phyloP scores from a whole-genome alignment of 2,797 vertebrate genomes.

The Todus mexicanus region DNA sequence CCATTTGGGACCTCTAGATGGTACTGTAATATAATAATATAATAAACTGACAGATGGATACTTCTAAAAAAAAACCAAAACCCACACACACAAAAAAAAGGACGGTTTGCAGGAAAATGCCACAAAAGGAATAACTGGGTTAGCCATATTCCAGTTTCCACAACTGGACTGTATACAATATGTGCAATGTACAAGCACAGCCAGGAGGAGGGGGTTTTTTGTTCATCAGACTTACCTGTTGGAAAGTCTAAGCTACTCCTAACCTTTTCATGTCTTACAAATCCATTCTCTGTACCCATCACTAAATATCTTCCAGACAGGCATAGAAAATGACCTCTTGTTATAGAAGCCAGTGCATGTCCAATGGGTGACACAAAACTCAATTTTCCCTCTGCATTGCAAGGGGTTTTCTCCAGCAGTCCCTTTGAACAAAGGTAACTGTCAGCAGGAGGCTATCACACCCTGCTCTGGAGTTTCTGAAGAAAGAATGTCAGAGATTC shows the following conservation, averaged over 20 bases:
- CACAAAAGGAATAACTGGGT: background rate
- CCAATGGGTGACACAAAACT: background rate
- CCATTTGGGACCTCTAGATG: conserved; percentile 58
- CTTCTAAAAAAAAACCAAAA: background rate
- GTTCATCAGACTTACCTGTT: background rate
- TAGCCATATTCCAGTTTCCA: background rate
- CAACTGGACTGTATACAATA: background rate
- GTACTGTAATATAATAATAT: conserved; percentile 50
- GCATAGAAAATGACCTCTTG: background rate
- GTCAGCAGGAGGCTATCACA: conserved; percentile 36
- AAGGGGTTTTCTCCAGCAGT: background rate
- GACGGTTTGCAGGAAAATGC: background rate
- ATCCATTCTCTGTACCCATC: background rate
- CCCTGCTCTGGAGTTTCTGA: background rate
- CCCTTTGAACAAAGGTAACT: conserved; percentile 34
- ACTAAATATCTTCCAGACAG: background rate
- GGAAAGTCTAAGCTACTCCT: background rate
- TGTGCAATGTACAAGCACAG: background rate
- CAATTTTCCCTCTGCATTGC: background rate
- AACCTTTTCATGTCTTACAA: background rate
- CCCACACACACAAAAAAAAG: too few relatives aligned
- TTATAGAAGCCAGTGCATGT: background rate
- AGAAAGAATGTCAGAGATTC: conserved; percentile 43
- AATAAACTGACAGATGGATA: background rate
- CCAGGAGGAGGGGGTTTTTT: background rate